A percentile compares a stretch with the other conserved stretches of the same genome.
These are phyloP conservation scores for Salvelinus sp. DNA, from an alignment of 2,113 vertebrate species.

Conservation along the genomic window DNA sequence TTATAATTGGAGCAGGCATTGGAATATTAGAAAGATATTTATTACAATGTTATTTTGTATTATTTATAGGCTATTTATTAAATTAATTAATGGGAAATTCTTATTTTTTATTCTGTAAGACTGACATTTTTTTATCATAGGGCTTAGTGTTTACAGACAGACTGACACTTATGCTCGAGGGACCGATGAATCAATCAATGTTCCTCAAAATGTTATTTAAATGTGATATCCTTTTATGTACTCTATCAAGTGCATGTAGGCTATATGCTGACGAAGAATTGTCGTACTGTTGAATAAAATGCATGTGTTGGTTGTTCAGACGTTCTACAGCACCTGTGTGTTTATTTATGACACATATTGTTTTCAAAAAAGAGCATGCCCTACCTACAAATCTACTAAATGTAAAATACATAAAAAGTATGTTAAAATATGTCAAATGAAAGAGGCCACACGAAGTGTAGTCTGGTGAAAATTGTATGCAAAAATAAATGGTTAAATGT, in stretches of 20 bases:
- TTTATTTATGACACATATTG: too few relatives aligned
- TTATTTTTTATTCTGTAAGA: too few relatives aligned
- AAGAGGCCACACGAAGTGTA: neutral
- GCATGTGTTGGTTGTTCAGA: neutral
- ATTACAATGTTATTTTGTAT: conserved; percentile 11
- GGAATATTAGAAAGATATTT: neutral
- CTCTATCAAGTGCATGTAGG: neutral
- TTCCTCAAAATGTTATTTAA: neutral
- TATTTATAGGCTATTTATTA: conserved; percentile 10
- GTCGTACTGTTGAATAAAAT: neutral
- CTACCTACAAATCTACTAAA: too few relatives aligned
- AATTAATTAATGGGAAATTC: neutral
- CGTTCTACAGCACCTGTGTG: neutral
- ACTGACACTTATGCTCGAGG: neutral
- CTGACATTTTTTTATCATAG: too few relatives aligned
- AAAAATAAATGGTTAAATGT: neutral
- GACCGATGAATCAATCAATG: neutral
- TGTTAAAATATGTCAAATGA: too few relatives aligned
- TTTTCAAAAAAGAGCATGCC: too few relatives aligned
- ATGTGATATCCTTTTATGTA: neutral
- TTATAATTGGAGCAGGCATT: neutral
- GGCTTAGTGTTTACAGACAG: too few relatives aligned
- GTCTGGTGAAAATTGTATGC: neutral
- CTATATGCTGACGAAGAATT: neutral
- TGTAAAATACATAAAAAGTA: too few relatives aligned